phyloP scores from a whole-genome alignment of 2,797 vertebrate genomes.

The Pseudotriccus pelzelni region DNA sequence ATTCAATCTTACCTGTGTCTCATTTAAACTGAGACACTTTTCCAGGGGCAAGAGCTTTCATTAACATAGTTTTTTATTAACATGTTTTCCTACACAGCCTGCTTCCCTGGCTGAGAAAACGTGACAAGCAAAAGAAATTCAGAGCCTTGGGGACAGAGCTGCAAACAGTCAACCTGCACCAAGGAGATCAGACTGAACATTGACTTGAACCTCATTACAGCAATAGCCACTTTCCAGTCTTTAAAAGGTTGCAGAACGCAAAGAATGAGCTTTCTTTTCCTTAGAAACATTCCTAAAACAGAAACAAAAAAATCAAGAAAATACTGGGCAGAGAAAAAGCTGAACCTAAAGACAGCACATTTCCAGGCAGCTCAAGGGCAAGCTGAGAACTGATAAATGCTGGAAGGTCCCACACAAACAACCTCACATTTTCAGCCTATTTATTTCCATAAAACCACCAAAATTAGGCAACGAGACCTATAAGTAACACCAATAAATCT shows the following conservation, averaged over 20 bases:
- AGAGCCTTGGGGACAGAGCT: background rate
- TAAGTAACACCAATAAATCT: background rate
- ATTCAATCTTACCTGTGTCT: too few species aligned
- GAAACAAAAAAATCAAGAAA: background rate
- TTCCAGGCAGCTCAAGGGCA: background rate
- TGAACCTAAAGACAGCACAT: background rate
- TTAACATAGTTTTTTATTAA: conserved; percentile 45
- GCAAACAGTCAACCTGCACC: background rate
- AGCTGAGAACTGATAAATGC: background rate
- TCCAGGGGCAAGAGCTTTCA: background rate
- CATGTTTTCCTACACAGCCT: background rate
- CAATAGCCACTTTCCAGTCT: background rate
- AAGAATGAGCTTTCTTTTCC: background rate
- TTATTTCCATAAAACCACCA: background rate
- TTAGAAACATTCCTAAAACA: background rate
- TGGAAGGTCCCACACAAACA: background rate
- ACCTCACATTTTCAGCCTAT: background rate
- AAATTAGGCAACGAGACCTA: background rate
- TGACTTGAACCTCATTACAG: background rate
- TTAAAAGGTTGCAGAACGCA: background rate
- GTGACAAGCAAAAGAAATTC: background rate
- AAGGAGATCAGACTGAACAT: background rate
- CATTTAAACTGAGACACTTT: too few species aligned
- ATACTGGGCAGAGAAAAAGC: background rate
- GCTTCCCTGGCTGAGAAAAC: background rate